Percentiles rank a stretch among this genome's conserved stretches.
These are phyloP conservation scores for Aphelocoma californica DNA, from an alignment of 2,797 vertebrate species.

Conservation along the genomic window DNA sequence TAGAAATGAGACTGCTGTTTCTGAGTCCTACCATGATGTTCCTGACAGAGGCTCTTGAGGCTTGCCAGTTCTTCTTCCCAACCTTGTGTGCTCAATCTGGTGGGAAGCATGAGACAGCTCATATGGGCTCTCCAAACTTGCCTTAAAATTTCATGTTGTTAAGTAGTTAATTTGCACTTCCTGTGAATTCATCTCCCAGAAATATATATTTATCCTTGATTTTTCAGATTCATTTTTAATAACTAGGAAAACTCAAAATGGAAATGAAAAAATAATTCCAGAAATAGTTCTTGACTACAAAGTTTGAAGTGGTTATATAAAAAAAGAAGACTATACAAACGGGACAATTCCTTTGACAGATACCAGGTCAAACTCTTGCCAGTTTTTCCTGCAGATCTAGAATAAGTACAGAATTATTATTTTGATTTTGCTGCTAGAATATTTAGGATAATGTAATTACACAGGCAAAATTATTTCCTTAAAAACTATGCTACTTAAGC, in stretches of 20 bases:
- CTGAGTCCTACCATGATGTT: background rate
- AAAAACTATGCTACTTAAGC: background rate
- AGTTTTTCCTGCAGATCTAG: background rate
- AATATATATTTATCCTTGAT: background rate
- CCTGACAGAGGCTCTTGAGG: background rate
- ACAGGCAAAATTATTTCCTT: background rate
- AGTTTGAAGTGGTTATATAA: background rate
- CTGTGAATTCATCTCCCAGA: background rate
- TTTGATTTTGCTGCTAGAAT: background rate
- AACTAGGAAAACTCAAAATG: background rate
- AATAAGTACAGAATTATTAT: background rate
- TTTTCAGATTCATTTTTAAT: background rate
- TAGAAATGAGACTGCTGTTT: background rate
- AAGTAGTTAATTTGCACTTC: background rate
- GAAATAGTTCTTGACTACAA: background rate
- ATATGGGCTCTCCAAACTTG: background rate
- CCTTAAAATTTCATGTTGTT: background rate
- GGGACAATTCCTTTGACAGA: background rate
- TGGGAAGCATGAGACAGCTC: background rate
- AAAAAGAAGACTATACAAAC: background rate
- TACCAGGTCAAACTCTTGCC: background rate
- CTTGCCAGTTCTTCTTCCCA: background rate
- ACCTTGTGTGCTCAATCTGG: fast-evolving
- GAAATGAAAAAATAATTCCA: background rate
- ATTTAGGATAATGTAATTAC: background rate